Conservation (phyloP, 2,113 vertebrate species). For the Pelecanoides urinatrix region DNA sequence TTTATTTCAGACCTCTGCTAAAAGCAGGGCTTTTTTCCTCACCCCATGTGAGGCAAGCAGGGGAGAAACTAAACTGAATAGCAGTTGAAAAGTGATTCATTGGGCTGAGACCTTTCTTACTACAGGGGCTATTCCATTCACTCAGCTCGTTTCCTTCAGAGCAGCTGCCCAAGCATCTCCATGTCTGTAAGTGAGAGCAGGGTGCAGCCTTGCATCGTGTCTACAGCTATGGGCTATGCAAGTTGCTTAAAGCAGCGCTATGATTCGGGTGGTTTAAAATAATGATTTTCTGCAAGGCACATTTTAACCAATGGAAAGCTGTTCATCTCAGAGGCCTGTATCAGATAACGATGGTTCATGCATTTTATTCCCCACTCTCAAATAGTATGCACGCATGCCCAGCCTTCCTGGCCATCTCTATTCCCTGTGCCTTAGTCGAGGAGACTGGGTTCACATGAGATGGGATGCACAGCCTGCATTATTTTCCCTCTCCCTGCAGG, state of each 20-base stretch:
- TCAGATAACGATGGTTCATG: background rate
- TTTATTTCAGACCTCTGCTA: background rate
- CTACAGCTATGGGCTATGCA: background rate
- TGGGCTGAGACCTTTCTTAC: background rate
- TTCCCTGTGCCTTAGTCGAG: background rate
- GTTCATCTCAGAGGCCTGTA: background rate
- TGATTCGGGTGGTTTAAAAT: background rate
- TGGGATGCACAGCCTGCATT: background rate
- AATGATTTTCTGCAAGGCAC: background rate
- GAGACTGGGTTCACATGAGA: background rate
- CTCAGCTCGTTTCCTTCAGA: background rate
- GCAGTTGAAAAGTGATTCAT: background rate
- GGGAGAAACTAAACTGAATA: background rate
- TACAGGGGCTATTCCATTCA: background rate
- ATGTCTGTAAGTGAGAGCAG: background rate
- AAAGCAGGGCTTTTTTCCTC: background rate
- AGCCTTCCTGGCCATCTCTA: background rate
- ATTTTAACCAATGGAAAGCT: background rate
- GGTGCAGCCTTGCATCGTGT: accelerated
- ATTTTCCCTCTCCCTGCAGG: background rate
- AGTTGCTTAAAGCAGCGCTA: background rate
- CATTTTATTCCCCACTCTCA: background rate
- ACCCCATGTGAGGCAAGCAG: accelerated
- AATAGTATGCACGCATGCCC: background rate
- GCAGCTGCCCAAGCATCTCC: background rate